Evolutionary conservation across 1,140 invertebrate genomes (phyloP).

Genomic region (Leucophenga varia): DNA sequence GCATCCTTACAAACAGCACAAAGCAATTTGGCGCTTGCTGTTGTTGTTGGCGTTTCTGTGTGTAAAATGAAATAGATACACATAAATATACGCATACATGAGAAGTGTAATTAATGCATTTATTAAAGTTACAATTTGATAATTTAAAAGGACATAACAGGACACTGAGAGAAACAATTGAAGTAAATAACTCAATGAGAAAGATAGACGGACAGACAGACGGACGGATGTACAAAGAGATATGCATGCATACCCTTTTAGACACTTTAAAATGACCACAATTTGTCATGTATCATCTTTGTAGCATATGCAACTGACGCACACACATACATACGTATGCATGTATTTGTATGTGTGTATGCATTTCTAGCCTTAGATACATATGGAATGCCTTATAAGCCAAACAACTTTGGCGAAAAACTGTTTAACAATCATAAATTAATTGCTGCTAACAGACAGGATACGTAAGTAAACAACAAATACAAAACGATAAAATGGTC

Average conservation of each 20-base stretch:
- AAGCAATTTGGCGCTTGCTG: conserved; percentile 62
- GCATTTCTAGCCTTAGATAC: not conserved
- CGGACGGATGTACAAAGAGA: no score
- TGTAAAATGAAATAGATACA: no score
- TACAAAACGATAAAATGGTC: no score
- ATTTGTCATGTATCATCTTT: conserved; percentile 1
- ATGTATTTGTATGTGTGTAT: no score
- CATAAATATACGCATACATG: no score
- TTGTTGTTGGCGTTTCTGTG: conserved; percentile 49
- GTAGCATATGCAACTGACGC: conserved; percentile 10
- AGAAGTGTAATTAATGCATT: conserved; percentile 24
- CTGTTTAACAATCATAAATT: conserved; percentile 57
- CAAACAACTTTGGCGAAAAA: conserved; percentile 22
- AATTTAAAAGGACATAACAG: no score
- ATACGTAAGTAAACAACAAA: conserved; percentile 4
- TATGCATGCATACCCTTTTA: not conserved
- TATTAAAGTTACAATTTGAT: conserved; percentile 50
- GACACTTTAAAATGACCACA: not conserved
- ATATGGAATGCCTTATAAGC: not conserved
- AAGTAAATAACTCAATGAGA: conserved; percentile 48
- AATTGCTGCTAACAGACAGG: conserved; percentile 45
- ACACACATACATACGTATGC: not conserved
- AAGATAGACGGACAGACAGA: conserved; percentile 18
- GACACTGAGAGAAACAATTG: no score
- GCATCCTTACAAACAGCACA: conserved; percentile 79